Conservation (phyloP, 2,888 invertebrate species). For the Heliconius hortense region DNA sequence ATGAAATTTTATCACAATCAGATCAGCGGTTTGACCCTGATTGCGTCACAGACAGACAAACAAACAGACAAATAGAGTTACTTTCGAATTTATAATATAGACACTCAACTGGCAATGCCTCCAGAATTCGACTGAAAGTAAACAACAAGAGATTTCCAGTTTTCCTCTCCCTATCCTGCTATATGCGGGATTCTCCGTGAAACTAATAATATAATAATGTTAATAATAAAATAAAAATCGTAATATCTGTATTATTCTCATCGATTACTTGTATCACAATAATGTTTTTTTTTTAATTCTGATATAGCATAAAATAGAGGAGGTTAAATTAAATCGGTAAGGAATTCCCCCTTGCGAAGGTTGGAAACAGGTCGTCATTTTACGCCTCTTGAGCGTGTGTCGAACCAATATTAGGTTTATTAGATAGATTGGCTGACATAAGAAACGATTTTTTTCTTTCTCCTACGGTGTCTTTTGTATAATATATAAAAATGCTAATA, state of each 20-base stretch:
- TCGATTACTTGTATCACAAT: not conserved
- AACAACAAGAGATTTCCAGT: too few relatives aligned
- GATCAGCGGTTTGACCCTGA: too few relatives aligned
- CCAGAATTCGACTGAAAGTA: too few relatives aligned
- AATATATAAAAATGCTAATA: conserved; percentile 28
- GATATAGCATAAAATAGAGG: conserved; percentile 53
- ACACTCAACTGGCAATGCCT: too few relatives aligned
- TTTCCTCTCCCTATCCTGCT: too few relatives aligned
- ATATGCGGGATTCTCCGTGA: too few relatives aligned
- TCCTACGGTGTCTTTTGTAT: conserved; percentile 51
- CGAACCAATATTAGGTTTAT: conserved; percentile 81
- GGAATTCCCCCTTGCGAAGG: conserved; percentile 49
- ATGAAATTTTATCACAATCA: too few relatives aligned
- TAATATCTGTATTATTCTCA: not conserved
- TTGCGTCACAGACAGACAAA: too few relatives aligned
- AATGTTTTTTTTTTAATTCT: conserved; percentile 17
- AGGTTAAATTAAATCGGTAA: conserved; percentile 59
- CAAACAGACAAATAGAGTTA: too few relatives aligned
- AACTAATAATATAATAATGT: too few relatives aligned
- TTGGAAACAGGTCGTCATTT: conserved; percentile 67
- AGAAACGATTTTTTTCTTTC: conserved; percentile 66
- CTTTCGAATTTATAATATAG: too few relatives aligned
- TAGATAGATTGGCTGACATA: conserved; percentile 73
- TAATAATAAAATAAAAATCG: not conserved
- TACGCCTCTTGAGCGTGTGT: conserved; percentile 78